Conservation (phyloP, 2,888 invertebrate genomes). For the Cephus sareptanus region DNA sequence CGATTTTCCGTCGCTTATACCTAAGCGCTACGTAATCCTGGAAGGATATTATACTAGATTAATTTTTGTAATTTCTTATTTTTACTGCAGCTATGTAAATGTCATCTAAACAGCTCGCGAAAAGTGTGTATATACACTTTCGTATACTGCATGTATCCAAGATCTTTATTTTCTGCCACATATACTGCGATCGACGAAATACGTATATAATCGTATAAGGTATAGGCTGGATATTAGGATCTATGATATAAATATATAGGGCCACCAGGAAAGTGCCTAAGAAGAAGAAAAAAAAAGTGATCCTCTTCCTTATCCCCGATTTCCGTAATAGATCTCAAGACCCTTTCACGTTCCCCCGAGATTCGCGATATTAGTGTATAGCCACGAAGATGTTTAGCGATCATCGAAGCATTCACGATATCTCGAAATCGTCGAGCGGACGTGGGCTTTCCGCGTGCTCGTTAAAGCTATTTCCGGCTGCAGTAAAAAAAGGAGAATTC, state of each 20-base stretch:
- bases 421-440: slow-evolving; percentile 1
- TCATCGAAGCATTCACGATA: background rate
- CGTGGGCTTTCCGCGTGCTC: slow-evolving; percentile 16
- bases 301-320: background rate
- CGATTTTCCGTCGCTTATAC: too few species aligned
- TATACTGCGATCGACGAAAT: background rate
- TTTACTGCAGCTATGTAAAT: background rate
- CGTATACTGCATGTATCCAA: background rate
- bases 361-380: background rate
- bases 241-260: background rate
- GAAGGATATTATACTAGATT: too few species aligned
- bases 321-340: background rate
- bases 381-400: background rate
- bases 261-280: background rate
- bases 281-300: background rate
- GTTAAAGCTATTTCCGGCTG: slow-evolving; percentile 32
- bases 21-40: too few species aligned
- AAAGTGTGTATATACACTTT: background rate
- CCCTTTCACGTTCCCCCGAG: background rate
- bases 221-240: background rate
- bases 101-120: background rate
- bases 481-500: slow-evolving; percentile 29
- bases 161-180: background rate
- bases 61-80: too few species aligned
- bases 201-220: background rate